Evolutionary conservation across 1,140 invertebrate species (phyloP), one percentile per base, ranked within the genome.

Genomic region (Antheraea pernyi): DNA sequence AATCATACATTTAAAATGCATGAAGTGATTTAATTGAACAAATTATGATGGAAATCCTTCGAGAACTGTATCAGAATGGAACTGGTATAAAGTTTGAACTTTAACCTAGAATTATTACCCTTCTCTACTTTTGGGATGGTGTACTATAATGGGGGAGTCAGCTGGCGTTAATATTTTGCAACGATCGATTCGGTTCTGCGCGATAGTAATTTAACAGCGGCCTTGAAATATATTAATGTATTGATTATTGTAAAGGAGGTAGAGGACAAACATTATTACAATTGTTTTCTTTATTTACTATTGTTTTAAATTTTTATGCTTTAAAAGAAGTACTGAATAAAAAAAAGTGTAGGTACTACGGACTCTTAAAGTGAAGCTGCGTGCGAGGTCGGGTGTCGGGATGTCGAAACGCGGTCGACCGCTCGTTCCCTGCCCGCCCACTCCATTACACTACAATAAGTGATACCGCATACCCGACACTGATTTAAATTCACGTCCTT

Each of bases 391-490:
- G 62, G 65, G 73, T 66, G 70, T 53, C 71, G 78, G 74, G 79
- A 75, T 61, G 66, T 69, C 69, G 64, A 48, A 19, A 65, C 73
- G 68, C 67, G 71, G 59, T 67, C 67, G 67, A 61, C 66, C 53
- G 67, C 67, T 63, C 71, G 58, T 64, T 69, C 78, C 79, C 81
- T 84, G 78, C 78, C 79, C 82, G 77, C 72, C 78, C 78, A 77
- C 77, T 77, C 64, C 70, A 65, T 74, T 77, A 76, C 66, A 37
- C 70, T 76, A 71, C 39, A 73, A 62, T 19, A 69, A 70, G 64
- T 64, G 59, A 71, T 72, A 76, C 64, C 18, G 46, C 46, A 22
- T 19, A 53, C 46, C 46, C 9, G 11, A 61, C 19, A 36, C 7
- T 7, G 5, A 53, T 16, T 13, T 53, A 42, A 42, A 42, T 42